These are phyloP conservation scores for Episyrphus balteatus DNA, from an alignment of 1,140 invertebrate species.

Conservation along the genomic window DNA sequence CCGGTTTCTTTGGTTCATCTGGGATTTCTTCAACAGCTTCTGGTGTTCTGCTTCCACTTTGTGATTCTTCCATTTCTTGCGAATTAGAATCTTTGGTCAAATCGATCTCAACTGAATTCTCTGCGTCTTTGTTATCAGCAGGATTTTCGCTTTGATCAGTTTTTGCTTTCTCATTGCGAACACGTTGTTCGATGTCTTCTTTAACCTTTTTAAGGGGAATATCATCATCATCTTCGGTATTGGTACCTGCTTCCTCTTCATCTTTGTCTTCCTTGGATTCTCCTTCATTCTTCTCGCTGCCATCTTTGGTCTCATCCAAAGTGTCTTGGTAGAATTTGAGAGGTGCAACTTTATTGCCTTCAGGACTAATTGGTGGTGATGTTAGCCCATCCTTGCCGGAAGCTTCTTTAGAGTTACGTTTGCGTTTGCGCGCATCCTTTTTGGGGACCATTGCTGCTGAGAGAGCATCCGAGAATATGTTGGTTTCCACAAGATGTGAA, in stretches of 20 bases:
- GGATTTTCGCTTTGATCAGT: conserved; percentile 7
- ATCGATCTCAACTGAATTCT: conserved; percentile 20
- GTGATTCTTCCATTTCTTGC: conserved; percentile 8
- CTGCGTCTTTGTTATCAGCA: conserved; percentile 10
- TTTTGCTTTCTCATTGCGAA: conserved; percentile 18
- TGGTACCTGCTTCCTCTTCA: conserved; percentile 35
- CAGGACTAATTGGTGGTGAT: conserved; percentile 30
- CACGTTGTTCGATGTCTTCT: conserved; percentile 31
- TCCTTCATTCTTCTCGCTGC: conserved; percentile 30
- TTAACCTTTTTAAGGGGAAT: conserved; percentile 34
- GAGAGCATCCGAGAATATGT: conserved; percentile 86
- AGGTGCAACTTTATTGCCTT: conserved; percentile 39
- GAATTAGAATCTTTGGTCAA: conserved; percentile 12
- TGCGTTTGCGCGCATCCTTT: conserved; percentile 63
- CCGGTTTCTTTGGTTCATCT: conserved; percentile 22
- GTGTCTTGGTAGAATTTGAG: conserved; percentile 89
- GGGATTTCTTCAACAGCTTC: conserved; percentile 11
- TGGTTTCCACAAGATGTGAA: conserved; percentile 72
- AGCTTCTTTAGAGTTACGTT: conserved; percentile 55
- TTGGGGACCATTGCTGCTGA: conserved; percentile 55
- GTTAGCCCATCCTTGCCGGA: conserved; percentile 39
- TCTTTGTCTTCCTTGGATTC: conserved; percentile 38
- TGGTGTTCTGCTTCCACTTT: conserved; percentile 4
- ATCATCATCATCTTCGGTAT: conserved; percentile 27
- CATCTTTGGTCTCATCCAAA: conserved; percentile 52